Base-by-base conservation (phyloP, 2,797 vertebrate genomes). In the Pampus argenteus region DNA sequence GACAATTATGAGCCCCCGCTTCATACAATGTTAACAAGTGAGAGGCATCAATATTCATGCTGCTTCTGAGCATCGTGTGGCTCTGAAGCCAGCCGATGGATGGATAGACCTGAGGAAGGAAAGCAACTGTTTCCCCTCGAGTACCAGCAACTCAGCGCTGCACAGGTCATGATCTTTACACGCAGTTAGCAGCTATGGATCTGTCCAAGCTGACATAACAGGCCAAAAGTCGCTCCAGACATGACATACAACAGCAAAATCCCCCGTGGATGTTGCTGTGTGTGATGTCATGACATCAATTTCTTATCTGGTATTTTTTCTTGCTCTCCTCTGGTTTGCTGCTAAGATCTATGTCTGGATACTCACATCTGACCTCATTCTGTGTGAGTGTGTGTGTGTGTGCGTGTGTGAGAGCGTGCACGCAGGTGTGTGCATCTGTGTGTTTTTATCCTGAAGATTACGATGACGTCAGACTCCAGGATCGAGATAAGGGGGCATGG, bases 11-110 rank as follows among this genome's bases (percentile, higher is more conserved):
- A 69, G 76, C 48, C 51, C 51, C 71, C 48, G 83, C 76, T 79
- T 89, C 76, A 82, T 76, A 58, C 83, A 80, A 87, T 74, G 83
- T 82, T 90, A 89, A 90, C 87, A 84, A 85, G 87, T n/a, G 44
- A 54, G 45, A 49, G 13, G 73, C 73, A 81, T 90, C 82, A 86
- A 89, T 89, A 90, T 89, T 91, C 86, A 88, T 76, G 84, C 62
- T 34, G 79, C 63, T 18, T 63, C 60, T 36, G 49, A 63, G 49
- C 28, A 6, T 18, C 23, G n/a, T 3, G 59, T 17, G 0, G 59
- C 74, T 69, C 55, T 29, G 40, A 49, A 26, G 49, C 49, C 23
- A n/a, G 48, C 28, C 29, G 5, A 40, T 1, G 58, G 74, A 66
- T 38, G 51, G 66, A 73, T 25, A 71, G 76, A 62, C 67, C 47